These are phyloP conservation scores for Patella ulyssiponensis DNA, from an alignment of 2,888 invertebrate genomes.

Conservation along the genomic window DNA sequence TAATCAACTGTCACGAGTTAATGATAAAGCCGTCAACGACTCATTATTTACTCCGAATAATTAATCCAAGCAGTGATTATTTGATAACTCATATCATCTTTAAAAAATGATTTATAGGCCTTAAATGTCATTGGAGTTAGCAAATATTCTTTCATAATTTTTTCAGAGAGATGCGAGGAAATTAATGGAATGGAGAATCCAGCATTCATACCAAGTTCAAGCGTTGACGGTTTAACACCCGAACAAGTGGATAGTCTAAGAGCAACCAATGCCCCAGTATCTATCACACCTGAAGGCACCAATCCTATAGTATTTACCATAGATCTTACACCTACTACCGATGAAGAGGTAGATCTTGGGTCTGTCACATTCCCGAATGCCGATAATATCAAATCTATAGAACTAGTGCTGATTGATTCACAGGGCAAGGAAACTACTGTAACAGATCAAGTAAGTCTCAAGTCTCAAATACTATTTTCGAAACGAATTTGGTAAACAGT, in stretches of 20 bases:
- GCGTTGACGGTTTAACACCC: not conserved
- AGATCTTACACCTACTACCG: not conserved
- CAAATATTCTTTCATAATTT: not conserved
- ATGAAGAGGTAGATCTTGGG: not conserved
- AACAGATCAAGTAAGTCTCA: not conserved
- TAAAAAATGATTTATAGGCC: too few species aligned
- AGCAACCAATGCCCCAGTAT: not conserved
- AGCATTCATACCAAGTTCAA: not conserved
- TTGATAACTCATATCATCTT: too few species aligned
- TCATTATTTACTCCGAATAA: too few species aligned
- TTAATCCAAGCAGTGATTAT: too few species aligned
- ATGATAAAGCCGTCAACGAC: too few species aligned
- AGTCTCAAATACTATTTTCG: too few species aligned
- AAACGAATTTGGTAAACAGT: too few species aligned
- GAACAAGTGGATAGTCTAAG: not conserved
- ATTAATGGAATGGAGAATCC: constrained; percentile 1
- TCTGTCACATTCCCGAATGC: not conserved
- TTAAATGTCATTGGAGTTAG: too few species aligned
- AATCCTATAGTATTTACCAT: not conserved
- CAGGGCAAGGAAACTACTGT: not conserved
- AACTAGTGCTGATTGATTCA: not conserved
- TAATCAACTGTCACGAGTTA: too few species aligned
- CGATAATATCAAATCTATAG: not conserved
- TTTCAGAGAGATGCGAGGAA: not conserved
- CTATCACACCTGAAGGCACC: not conserved